Conservation (phyloP, 2,113 vertebrate species). For the Setophaga petechia region DNA sequence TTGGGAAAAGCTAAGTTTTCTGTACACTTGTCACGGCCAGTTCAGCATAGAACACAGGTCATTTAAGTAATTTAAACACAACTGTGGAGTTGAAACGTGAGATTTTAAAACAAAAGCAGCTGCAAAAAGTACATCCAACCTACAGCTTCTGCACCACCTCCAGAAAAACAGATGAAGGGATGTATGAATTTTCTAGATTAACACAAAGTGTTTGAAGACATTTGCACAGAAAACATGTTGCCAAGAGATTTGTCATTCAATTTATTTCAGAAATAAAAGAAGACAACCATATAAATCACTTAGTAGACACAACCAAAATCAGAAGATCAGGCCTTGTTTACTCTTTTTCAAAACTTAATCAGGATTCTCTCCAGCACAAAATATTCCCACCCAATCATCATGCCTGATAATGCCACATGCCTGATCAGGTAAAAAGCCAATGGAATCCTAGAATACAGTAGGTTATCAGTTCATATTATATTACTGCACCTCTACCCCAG, state of each 20-base stretch:
- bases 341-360: not conserved
- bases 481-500: not conserved
- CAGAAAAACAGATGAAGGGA: not conserved
- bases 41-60: not conserved
- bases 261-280: constrained; percentile 42
- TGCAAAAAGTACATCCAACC: not conserved
- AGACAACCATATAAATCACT: not conserved
- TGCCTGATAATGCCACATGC: not conserved
- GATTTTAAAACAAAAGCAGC: not conserved
- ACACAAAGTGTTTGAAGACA: not conserved
- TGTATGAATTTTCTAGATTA: not conserved
- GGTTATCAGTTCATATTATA: not conserved
- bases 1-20: not conserved
- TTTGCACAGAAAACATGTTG: not conserved
- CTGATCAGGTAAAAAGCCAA: not conserved
- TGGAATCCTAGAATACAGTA: not conserved
- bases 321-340: not conserved
- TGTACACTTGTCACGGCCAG: not conserved
- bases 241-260: not conserved
- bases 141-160: not conserved
- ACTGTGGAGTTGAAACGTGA: not conserved
- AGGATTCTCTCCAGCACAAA: not conserved
- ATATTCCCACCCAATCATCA: not conserved
- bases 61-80: not conserved
- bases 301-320: not conserved